Evolutionary conservation across 2,888 invertebrate genomes (phyloP), one percentile per base, ranked within the genome.

Genomic region (Serrognathus titanus): DNA sequence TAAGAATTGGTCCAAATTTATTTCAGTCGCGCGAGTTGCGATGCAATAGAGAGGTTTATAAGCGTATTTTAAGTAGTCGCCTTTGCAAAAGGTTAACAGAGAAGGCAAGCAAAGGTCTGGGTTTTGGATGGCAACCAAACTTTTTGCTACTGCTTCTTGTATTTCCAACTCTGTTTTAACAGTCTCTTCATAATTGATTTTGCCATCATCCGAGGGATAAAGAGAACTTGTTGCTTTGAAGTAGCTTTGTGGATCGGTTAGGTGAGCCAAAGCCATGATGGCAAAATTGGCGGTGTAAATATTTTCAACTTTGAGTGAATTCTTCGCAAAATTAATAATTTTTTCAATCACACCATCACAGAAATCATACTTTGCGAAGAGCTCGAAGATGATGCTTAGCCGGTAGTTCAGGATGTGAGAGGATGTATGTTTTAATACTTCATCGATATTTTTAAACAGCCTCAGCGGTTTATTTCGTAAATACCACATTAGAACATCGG

Each of bases 1-100:
- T 5, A 58, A 38, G 16, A 48, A 36, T 1, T 11, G 1, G 1
- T 11, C 2, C 9, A 57, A 13, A 31, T 52, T 12, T 8, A 40
- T 20, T 48, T 62, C 62, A 2, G 49, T 39, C 2, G 54, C 20
- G 47, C 55, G 50, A 1, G 35, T 10, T 10, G 31, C 35, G 9
- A 50, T n/a, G 1, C 51, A 46, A 35, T 55, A 51, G 8, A 58
- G 39, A 0, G 58, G 49, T 11, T 8, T 39, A 52, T 43, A 13
- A 12, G 47, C 37, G 8, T 48, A 41, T 48, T 53, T 54, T 8
- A 60, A 51, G 13, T 53, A 58, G 20, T 58, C 54, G 9, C 55
- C 53, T 49, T 43, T 47, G 7, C 54, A 58, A 51, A 56, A 60
- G 12, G 37, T 38, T 12, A 58, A 8, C 40, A 62, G 43, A 7